phyloP scores from a whole-genome alignment of 2,797 vertebrate species.

The Austrolebias charrua region DNA sequence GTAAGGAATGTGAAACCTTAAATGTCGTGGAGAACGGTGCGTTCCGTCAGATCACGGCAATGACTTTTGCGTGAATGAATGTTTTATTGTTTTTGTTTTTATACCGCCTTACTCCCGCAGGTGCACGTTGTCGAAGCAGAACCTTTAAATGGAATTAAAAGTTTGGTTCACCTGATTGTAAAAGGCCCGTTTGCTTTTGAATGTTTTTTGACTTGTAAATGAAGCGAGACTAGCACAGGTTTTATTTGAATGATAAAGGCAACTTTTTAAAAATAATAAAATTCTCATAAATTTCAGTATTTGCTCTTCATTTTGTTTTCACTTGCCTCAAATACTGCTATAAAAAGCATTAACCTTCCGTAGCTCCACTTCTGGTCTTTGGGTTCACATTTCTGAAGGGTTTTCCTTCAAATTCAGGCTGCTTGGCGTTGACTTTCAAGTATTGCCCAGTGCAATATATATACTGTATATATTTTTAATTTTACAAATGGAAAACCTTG shows the following conservation, averaged over 20 bases:
- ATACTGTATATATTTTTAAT: too few species aligned
- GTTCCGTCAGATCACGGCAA: conserved; percentile 24
- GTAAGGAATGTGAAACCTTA: conserved; percentile 49
- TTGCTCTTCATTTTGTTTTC: too few species aligned
- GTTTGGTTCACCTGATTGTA: conserved; percentile 32
- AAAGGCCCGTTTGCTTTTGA: conserved; percentile 14
- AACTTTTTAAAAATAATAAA: conserved; percentile 73
- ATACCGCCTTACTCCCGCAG: conserved; percentile 16
- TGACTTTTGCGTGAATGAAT: conserved; percentile 42
- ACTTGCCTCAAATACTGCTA: too few species aligned
- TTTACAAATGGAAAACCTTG: too few species aligned
- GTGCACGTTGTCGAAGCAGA: conserved; percentile 41
- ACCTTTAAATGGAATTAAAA: conserved; percentile 57
- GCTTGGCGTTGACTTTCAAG: too few species aligned
- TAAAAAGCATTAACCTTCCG: too few species aligned
- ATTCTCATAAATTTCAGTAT: conserved; percentile 20
- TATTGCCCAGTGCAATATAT: too few species aligned
- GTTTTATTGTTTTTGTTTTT: conserved; percentile 50
- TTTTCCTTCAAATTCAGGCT: too few species aligned
- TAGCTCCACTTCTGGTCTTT: too few species aligned
- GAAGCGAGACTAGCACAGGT: background rate
- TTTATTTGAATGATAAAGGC: conserved; percentile 42
- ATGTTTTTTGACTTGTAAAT: background rate
- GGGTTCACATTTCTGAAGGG: too few species aligned
- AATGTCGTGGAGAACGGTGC: conserved; percentile 43